Conservation (phyloP, 2,888 invertebrate species). For the Entomobrya multifasciata region DNA sequence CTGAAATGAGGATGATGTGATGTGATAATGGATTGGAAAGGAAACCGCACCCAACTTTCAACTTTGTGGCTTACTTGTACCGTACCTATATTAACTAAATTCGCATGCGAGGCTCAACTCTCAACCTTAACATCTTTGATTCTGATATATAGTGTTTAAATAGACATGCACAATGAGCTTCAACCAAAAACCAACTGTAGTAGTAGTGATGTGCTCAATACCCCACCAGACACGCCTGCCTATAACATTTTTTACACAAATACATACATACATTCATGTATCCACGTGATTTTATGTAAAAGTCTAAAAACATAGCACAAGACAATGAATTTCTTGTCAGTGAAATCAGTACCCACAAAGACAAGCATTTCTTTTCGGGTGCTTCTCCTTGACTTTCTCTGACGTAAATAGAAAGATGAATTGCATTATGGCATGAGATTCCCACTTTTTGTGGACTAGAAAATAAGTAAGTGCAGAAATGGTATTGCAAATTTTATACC, state of each 20-base stretch:
- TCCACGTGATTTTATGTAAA: too few species aligned
- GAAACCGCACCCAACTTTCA: constrained; percentile 52
- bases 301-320: too few species aligned
- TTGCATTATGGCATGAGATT: constrained; percentile 61
- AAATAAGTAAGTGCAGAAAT: too few species aligned
- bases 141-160: background rate
- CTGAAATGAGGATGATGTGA: too few species aligned
- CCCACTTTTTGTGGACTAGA: too few species aligned
- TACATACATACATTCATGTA: too few species aligned
- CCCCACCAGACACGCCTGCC: too few species aligned
- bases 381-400: constrained; percentile 66
- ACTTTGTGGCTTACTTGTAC: background rate
- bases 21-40: too few species aligned
- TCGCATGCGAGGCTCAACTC: background rate
- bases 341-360: constrained; percentile 31
- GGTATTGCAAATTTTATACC: too few species aligned
- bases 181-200: too few species aligned
- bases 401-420: constrained; percentile 53
- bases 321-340: constrained; percentile 38
- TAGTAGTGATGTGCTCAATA: too few species aligned
- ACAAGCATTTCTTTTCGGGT: constrained; percentile 26
- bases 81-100: background rate
- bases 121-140: background rate
- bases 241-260: background rate
- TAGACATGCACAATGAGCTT: too few species aligned